Evolutionary conservation across 2,797 vertebrate species (phyloP), one percentile per base, ranked within the genome.

Genomic region (Gambelia wislizenii): DNA sequence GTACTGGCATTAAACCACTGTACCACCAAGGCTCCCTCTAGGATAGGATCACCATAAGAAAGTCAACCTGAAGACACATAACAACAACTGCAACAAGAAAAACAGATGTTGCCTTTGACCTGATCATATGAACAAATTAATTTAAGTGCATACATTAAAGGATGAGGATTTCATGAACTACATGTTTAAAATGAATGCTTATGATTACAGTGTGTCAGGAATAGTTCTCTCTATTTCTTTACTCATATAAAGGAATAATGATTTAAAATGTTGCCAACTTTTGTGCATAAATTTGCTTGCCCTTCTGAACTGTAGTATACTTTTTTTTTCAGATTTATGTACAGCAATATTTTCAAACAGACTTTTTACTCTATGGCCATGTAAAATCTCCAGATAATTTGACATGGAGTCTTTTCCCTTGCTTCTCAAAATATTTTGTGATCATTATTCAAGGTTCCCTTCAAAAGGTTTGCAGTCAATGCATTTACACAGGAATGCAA

Each of bases 371-470:
- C 70, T 47, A 44, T 83, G 25, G 25, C 36, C 12, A n/a, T 20
- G 52, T 52, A 89, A 7, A 12, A 52, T 82, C 52, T 20, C 69
- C 54, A n/a, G 91, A 18, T 0, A 0, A 25, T 89, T 69, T 1
- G 8, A 64, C 67, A 70, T 27, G 39, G 36, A 83, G 9, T 27
- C 76, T 77, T 10, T 27, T 89, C 54, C 25, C 70, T 88, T 2
- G 1, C 3, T 67, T 79, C 33, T 36, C 84, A 64, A 89, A 52
- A 69, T 77, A 22, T 67, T 56, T 47, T 61, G 67, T 64, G 2
- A 6, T 85, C 12, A 39, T 77, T 81, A 86, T 81, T 77, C 42
- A 87, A 89, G 4, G 1, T 44, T 47, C 8, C 9, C 84, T 89
- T 89, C 14, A 75, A 91, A 61, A 72, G 3, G 13, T 44, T 9